Percentiles rank a stretch among this genome's conserved stretches.
phyloP scores from a whole-genome alignment of 2,113 vertebrate species.

The Rana temporaria region DNA sequence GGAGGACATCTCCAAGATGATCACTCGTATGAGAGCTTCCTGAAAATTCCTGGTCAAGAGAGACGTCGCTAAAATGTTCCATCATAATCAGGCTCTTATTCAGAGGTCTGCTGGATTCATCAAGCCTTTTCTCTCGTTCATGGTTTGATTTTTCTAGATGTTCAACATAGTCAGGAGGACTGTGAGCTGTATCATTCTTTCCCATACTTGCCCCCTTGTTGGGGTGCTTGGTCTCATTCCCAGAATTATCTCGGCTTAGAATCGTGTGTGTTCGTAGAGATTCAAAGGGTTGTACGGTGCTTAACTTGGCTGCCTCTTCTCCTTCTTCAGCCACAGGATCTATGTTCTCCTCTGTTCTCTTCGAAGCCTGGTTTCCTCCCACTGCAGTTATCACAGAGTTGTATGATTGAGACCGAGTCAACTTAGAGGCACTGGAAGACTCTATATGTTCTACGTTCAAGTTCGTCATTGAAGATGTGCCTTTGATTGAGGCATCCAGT shows the following conservation, averaged over 20 bases:
- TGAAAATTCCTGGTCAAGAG: conserved; percentile 63
- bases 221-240: neutral
- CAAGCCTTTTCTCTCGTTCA: neutral
- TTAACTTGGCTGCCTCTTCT: neutral
- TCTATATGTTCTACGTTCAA: conserved; percentile 55
- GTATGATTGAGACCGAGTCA: conserved; percentile 72
- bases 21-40: conserved; percentile 65
- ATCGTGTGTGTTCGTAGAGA: neutral
- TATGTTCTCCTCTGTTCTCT: neutral
- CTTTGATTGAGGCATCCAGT: conserved; percentile 37
- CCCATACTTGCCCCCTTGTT: neutral
- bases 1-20: conserved; percentile 55
- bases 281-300: neutral
- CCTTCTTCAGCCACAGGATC: neutral
- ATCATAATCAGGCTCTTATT: accelerated
- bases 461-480: conserved; percentile 58
- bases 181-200: neutral
- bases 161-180: neutral
- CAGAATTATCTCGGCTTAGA: too few species aligned
- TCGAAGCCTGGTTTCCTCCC: conserved; percentile 36
- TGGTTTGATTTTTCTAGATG: neutral
- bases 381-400: conserved; percentile 56
- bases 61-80: conserved; percentile 65
- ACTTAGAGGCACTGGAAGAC: conserved; percentile 43
- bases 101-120: accelerated